Base-by-base conservation (phyloP, 2,888 invertebrate genomes). In the Patella depressa region DNA sequence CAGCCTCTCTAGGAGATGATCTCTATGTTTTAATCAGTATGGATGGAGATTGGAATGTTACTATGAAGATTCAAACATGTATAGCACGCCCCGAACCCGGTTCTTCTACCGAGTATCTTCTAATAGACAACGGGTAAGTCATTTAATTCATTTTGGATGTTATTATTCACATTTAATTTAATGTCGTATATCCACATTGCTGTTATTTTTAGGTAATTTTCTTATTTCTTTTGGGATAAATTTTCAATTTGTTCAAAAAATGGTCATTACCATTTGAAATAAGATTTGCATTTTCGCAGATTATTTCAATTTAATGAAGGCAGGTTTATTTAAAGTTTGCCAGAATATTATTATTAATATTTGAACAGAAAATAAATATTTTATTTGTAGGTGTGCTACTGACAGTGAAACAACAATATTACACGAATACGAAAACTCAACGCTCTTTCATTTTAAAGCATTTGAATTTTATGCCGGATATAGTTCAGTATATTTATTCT, bases 391-490 rank as follows among this genome's bases (percentile, higher is more conserved):
- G 34, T 78, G 78, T 17, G 53, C 74, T 11, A 55, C 55, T 2
- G 78, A 78, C 65, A 73, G 45, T 5, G 71, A 78, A 45, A 78
- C 78, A 3, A 70, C 55, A 53, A 71, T 78, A n/a, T 53, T 78
- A 59, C 74, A 72, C 78, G 57, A 70, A 14, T 19, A 45, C 53
- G 53, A 29, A 57, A 74, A 73, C 74, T 59, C 78, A 53, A 78
- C 78, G 14, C 74, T 78, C 24, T 78, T 78, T 65, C 78, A 78
- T 65, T 78, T 78, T 74, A 74, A 74, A 24, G 78, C 74, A 2
- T 77, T 78, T 29, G 78, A 78, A 70, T 78, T 78, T 69, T 78
- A 78, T 54, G 59, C 74, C 14, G 78, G 78, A 4, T 74, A 24
- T 65, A 78, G 72, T 74, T 72, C 78, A 3, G 78, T 78, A 24